phyloP scores from a whole-genome alignment of 2,113 vertebrate genomes.

The Calidris pygmaea region DNA sequence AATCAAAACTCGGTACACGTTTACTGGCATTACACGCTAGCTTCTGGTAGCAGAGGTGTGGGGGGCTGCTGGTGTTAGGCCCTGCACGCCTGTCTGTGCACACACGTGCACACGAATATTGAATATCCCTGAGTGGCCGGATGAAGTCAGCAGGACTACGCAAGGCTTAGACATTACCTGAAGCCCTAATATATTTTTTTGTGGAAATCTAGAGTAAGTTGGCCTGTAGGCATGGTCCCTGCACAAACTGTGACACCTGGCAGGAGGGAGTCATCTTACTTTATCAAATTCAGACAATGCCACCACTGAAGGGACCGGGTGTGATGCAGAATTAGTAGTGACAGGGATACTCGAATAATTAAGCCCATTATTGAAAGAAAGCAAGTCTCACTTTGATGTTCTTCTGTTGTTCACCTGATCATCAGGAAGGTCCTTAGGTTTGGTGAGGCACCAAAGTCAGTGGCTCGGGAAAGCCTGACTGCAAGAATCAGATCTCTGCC shows the following conservation, averaged over 20 bases:
- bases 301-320: background rate
- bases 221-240: background rate
- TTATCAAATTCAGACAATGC: background rate
- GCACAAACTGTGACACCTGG: background rate
- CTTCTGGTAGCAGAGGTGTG: background rate
- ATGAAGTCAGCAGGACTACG: background rate
- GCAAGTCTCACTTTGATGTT: background rate
- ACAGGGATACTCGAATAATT: background rate
- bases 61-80: background rate
- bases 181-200: background rate
- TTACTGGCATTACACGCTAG: background rate
- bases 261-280: background rate
- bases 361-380: background rate
- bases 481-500: background rate
- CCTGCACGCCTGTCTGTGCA: background rate
- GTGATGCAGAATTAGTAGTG: background rate
- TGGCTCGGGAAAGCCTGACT: background rate
- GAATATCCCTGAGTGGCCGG: background rate
- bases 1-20: background rate
- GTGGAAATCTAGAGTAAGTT: background rate
- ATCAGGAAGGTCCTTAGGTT: background rate
- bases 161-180: background rate
- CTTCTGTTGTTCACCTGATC: background rate
- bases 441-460: accelerated
- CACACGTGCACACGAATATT: background rate